Percentiles rank a stretch among this genome's conserved stretches.
Evolutionary conservation across 2,113 vertebrate genomes (phyloP).

Genomic region (Dermatemys mawii): DNA sequence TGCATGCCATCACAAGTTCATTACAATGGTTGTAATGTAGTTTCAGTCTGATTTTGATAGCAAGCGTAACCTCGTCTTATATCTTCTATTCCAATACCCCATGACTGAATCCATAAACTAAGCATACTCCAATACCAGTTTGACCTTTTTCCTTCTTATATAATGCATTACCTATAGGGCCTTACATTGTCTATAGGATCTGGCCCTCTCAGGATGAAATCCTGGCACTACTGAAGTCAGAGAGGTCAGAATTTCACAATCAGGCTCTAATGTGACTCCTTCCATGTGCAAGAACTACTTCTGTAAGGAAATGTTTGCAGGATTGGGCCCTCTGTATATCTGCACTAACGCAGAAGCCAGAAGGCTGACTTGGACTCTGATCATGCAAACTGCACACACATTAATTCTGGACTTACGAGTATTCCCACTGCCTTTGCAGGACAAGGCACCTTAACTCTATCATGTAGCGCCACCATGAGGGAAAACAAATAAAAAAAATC

Average conservation of each 20-base stretch:
- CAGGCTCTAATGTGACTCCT: background rate
- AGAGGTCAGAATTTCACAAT: background rate
- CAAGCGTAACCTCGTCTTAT: background rate
- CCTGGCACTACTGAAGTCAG: background rate
- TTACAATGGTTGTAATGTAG: background rate
- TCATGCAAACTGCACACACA: background rate
- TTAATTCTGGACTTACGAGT: background rate
- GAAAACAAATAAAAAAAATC: background rate
- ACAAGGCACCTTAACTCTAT: background rate
- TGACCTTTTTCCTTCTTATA: background rate
- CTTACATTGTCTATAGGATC: background rate
- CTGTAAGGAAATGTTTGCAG: background rate
- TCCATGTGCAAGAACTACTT: background rate
- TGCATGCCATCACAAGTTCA: background rate
- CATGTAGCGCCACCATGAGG: background rate
- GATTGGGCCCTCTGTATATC: background rate
- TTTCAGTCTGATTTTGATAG: background rate
- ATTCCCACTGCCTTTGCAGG: background rate
- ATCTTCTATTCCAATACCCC: background rate
- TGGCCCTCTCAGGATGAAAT: background rate
- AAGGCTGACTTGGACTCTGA: background rate
- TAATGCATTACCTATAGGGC: background rate
- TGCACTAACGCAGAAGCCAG: background rate
- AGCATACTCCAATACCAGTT: background rate
- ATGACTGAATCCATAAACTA: background rate